Evolutionary conservation across 2,797 vertebrate species (phyloP), one percentile per base, ranked within the genome.

Genomic region (Meriones psammophilus): DNA sequence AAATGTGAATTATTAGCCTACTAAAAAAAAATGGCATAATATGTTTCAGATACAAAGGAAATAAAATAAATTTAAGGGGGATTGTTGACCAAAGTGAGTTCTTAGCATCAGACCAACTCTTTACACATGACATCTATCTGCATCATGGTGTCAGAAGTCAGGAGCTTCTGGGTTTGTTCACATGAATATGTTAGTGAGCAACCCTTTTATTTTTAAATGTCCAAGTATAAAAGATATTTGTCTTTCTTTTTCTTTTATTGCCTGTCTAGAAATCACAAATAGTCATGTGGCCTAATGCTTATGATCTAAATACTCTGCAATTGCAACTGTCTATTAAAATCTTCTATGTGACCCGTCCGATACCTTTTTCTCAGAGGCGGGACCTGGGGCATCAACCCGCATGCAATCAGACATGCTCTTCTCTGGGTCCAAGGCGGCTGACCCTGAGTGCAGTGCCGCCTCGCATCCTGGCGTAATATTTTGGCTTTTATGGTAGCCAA

Each of bases 111-210:
- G 13, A 66, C 54, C 54, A 13, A 1, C 54, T 89, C 66, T 64
- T 92, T 92, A 91, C n/a, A 36, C 7, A 5, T 60, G 60, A 30
- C 1, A 28, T 78, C 69, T 33, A 5, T 79, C 26, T 88, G 81
- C n/a, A 3, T 50, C 5, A 60, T 54, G 26, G 24, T 36, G 69
- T 85, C 9, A 50, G 10, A 33, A 86, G 14, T 73, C 20, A 56
- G 22, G n/a, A 92, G 54, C 64, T 66, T 74, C 92, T 58, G 24
- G n/a, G 73, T 88, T 85, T 95, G 28, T 17, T 50, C 58, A 88
- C 83, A 92, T 68, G 33, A 87, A 68, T 50, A 81, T 87, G 2
- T 68, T 58, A 84, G 5, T 56, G 26, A 17, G 17, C 17, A 64
- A 36, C 80, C 3, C 18, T 62, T 13, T 54, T 69, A 12, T 56